A percentile compares a stretch with the other conserved stretches of the same genome.
Evolutionary conservation across 2,113 vertebrate species (phyloP).

Genomic region (Alces alces): DNA sequence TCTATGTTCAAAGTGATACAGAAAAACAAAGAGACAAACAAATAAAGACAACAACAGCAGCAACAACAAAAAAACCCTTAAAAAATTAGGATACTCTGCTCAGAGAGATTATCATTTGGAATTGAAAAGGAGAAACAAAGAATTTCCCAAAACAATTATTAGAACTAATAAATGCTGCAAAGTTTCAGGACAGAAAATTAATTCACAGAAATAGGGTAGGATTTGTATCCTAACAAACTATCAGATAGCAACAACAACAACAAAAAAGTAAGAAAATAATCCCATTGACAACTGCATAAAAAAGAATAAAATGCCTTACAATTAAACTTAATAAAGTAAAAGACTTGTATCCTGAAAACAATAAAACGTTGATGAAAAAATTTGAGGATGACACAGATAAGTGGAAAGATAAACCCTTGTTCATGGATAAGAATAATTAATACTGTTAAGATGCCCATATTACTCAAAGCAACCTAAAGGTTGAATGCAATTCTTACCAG

Average conservation of each 20-base stretch:
- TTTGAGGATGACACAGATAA: not conserved
- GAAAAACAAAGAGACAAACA: not conserved
- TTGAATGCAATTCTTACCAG: not conserved
- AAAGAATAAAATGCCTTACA: not conserved
- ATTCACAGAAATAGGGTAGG: not conserved
- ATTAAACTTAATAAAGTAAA: not conserved
- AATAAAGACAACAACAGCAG: not conserved
- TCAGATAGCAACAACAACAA: not conserved
- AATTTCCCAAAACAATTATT: not conserved
- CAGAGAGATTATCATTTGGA: not conserved
- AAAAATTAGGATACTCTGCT: not conserved
- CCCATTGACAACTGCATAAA: not conserved
- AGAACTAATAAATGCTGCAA: not conserved
- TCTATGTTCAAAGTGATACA: not conserved
- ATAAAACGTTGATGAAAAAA: not conserved
- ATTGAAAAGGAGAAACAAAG: not conserved
- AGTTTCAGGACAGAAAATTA: not conserved
- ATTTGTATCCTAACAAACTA: not conserved
- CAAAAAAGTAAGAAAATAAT: not conserved
- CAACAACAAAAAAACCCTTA: not conserved
- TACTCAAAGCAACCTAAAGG: not conserved
- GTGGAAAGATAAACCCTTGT: not conserved
- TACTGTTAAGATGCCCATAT: not conserved
- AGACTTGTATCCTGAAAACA: not conserved
- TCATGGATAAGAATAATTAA: not conserved